Percentiles rank a stretch among this genome's conserved stretches.
phyloP scores from a whole-genome alignment of 2,113 vertebrate genomes.

The Elgaria multicarinata region DNA sequence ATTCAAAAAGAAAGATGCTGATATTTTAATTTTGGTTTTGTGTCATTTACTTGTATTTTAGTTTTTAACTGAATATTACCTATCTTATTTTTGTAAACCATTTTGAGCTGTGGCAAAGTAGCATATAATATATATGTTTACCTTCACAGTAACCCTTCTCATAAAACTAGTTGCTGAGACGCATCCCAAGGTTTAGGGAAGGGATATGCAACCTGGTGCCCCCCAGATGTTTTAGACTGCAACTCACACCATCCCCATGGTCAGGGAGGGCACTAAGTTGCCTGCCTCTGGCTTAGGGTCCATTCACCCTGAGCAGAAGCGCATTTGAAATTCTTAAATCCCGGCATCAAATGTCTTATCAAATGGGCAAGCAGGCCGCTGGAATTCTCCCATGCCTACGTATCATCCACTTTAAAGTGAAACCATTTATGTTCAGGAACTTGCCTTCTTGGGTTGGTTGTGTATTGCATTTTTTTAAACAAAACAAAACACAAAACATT shows the following conservation, averaged over 20 bases:
- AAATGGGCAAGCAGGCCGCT: not conserved
- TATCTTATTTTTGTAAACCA: no score
- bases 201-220: no score
- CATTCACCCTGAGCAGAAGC: not conserved
- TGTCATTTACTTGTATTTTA: not conserved
- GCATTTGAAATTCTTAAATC: no score
- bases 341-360: not conserved
- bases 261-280: no score
- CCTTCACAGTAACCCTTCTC: no score
- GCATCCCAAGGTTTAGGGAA: not conserved
- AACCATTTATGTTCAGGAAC: rapidly evolving
- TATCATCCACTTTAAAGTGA: not conserved
- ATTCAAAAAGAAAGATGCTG: not conserved
- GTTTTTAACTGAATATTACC: not conserved
- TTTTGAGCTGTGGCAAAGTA: not conserved
- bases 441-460: rapidly evolving
- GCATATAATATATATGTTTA: not conserved
- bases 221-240: no score
- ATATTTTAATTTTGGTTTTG: not conserved
- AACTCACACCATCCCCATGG: no score
- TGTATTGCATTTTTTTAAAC: not conserved
- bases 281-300: no score
- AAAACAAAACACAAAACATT: no score
- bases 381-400: not conserved
- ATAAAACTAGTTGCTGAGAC: no score